Percentiles rank a stretch among this genome's conserved stretches.
These are phyloP conservation scores for Pipra filicauda DNA, from an alignment of 2,113 vertebrate species.

Conservation along the genomic window DNA sequence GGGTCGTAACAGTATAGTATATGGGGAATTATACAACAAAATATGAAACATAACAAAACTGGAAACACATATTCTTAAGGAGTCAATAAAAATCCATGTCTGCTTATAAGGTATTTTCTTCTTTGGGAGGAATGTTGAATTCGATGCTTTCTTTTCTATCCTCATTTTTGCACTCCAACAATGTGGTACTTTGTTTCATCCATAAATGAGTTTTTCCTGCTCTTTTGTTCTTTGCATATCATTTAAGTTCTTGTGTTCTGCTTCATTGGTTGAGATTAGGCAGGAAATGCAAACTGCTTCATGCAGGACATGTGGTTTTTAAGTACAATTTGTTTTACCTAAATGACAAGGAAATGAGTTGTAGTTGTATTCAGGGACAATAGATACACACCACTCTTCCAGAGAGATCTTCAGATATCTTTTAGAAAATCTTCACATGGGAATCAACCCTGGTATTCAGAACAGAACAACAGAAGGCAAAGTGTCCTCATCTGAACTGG, in stretches of 20 bases:
- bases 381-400: background rate
- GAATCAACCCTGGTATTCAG: background rate
- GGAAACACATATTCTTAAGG: too few relatives aligned
- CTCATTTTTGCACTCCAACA: too few relatives aligned
- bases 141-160: too few relatives aligned
- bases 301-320: background rate
- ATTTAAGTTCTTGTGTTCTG: background rate
- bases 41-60: too few relatives aligned
- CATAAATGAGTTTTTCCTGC: background rate
- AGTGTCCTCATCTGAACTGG: background rate
- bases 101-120: too few relatives aligned
- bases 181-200: background rate
- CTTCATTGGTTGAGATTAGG: background rate
- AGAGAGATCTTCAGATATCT: background rate
- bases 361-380: background rate
- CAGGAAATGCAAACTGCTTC: background rate
- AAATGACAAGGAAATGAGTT: background rate
- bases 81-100: too few relatives aligned
- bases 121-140: too few relatives aligned
- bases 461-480: background rate
- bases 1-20: too few relatives aligned
- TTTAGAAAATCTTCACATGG: background rate
- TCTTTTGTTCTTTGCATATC: background rate
- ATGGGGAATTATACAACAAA: too few relatives aligned
- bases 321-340: background rate